These are phyloP conservation scores for Merodon equestris DNA, from an alignment of 2,888 invertebrate species.

Conservation along the genomic window DNA sequence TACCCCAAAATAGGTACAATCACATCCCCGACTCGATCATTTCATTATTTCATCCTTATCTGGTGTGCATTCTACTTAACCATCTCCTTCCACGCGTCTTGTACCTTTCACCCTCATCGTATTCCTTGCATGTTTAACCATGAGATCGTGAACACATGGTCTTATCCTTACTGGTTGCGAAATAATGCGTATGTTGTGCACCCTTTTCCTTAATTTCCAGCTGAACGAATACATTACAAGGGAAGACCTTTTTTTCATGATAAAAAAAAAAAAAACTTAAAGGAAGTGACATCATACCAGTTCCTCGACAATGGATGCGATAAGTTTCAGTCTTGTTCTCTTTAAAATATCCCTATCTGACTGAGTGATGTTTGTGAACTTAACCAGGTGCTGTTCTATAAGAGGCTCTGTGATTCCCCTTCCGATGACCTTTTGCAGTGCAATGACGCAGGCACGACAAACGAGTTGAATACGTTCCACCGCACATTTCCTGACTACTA, in stretches of 20 bases:
- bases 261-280: slow-evolving; percentile 32
- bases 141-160: slow-evolving; percentile 64
- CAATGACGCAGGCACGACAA: neutral
- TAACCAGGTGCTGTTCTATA: slow-evolving; percentile 51
- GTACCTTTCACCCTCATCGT: no score
- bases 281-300: no score
- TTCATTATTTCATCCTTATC: no score
- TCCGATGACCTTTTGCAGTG: neutral
- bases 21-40: no score
- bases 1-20: no score
- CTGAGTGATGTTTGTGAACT: slow-evolving; percentile 55
- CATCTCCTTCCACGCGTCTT: no score
- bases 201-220: slow-evolving; percentile 57
- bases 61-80: no score
- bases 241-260: neutral
- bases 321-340: slow-evolving; percentile 47
- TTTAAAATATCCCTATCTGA: slow-evolving; percentile 54
- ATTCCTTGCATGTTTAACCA: no score
- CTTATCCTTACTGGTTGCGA: slow-evolving; percentile 48
- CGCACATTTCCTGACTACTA: slow-evolving; percentile 1
- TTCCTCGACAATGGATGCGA: slow-evolving; percentile 46
- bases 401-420: no score
- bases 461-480: slow-evolving; percentile 33
- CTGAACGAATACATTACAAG: slow-evolving; percentile 61
- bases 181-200: slow-evolving; percentile 62